Base-by-base conservation (phyloP, 2,113 vertebrate species). In the Coracopsis vasa region DNA sequence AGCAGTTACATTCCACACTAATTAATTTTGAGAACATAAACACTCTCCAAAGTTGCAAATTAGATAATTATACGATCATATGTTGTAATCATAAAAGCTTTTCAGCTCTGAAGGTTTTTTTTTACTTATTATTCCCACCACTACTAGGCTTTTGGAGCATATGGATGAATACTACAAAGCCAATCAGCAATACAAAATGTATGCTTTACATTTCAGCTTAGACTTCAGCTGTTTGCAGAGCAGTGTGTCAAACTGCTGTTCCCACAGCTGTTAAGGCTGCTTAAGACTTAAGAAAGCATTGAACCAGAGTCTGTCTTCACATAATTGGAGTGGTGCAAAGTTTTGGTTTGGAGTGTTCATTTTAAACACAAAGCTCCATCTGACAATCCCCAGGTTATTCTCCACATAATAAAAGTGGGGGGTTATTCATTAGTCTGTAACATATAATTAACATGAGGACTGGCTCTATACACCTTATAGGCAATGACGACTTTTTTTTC, bases 21-120 rank as follows among this genome's bases (percentile, higher is more conserved):
- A 97, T 97, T 95, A 91, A 96, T 96, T 95, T 24, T 81, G 89
- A 96, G 94, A 97, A 95, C 74, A 94, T 95, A 96, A 97, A 94
- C 90, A 84, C 61, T 61, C 51, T 93, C 79, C 82, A 88, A 94
- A 91, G 66, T 53, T 86, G 64, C 84, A 95, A 96, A 95, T 91
- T 78, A 92, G 84, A 77, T 54, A 97, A 97, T 94, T 92, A 90
- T 62, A 58, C 37, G 60, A 66, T 87, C 90, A 95, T 92, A 50
- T 1, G 1, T 24, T 73, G 54, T 37, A 95, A 95, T 83, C 54
- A 50, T 58, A 87, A 79, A 37, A 62, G 45, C 5, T 95, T 90
- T 94, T 73, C 53, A 23, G 64, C 75, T 88, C 81, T 72, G 50
- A 91, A 62, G 50, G 11, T 42, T 86, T 33, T 86, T 18, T 64